Conservation (phyloP, 2,113 vertebrate species). For the Dinomys branickii region DNA sequence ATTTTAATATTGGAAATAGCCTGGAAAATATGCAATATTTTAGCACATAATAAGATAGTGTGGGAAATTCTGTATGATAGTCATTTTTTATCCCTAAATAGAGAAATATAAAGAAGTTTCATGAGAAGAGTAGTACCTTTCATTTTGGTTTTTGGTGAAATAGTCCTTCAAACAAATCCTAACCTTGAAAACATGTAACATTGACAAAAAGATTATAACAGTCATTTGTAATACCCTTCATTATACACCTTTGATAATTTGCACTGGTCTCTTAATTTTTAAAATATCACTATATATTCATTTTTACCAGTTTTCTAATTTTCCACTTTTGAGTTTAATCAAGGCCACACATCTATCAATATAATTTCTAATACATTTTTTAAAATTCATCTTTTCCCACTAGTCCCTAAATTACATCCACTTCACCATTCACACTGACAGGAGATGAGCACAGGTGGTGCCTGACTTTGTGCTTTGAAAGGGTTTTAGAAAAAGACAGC, state of each 20-base stretch:
- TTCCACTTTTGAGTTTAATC: slow-evolving; percentile 45
- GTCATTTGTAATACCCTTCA: not conserved
- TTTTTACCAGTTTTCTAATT: slow-evolving; percentile 30
- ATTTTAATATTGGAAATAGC: not conserved
- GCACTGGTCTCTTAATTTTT: not conserved
- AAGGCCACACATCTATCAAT: slow-evolving; percentile 21
- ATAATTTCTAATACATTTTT: not conserved
- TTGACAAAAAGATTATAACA: not conserved
- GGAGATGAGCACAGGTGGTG: not conserved
- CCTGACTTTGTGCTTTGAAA: slow-evolving; percentile 25
- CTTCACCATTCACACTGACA: not conserved
- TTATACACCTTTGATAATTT: slow-evolving; percentile 31
- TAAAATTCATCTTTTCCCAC: not conserved
- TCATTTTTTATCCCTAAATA: not conserved
- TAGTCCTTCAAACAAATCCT: not conserved
- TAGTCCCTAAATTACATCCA: slow-evolving; percentile 6
- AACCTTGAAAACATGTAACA: not conserved
- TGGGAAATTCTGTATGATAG: not conserved
- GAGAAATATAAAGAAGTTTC: slow-evolving; percentile 3
- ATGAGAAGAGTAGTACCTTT: not conserved
- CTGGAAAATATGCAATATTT: not conserved
- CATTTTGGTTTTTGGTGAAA: not conserved
- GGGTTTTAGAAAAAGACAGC: not conserved
- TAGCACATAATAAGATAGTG: not conserved
- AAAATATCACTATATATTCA: not conserved